phyloP scores from a whole-genome alignment of 1,140 invertebrate genomes.

The Muscidifurax raptorellus region DNA sequence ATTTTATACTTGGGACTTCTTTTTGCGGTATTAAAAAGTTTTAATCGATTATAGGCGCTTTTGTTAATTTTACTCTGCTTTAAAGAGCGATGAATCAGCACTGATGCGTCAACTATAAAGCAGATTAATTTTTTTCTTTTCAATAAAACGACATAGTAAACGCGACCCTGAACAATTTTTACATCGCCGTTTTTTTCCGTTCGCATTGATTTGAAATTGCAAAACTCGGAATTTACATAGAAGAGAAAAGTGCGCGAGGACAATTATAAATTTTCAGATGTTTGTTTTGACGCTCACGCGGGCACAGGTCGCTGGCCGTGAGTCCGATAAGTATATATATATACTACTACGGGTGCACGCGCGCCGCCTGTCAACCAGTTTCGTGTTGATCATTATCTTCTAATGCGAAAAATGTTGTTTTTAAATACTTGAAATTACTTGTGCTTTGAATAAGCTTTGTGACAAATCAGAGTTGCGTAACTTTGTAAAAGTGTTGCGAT shows the following conservation, averaged over 20 bases:
- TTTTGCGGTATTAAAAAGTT: no score
- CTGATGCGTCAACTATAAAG: not conserved
- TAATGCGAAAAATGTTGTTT: no score
- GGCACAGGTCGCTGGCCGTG: conserved; percentile 13
- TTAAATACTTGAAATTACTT: no score
- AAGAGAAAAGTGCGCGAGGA: no score
- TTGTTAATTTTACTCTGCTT: not conserved
- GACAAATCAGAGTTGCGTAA: no score
- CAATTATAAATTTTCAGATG: not conserved
- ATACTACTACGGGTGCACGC: not conserved
- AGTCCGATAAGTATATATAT: not conserved
- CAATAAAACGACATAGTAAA: not conserved
- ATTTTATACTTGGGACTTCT: no score
- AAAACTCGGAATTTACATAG: not conserved
- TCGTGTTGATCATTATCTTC: not conserved
- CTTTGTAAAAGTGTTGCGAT: no score
- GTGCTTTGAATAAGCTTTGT: no score
- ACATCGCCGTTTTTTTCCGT: no score
- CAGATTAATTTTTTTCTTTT: not conserved
- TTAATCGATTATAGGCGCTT: not conserved
- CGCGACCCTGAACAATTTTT: not conserved
- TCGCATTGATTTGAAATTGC: no score
- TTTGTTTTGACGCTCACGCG: not conserved
- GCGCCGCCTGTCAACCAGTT: not conserved
- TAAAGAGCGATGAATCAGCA: not conserved